Evolutionary conservation across 64 coral and sea anemone species (phyloP), one percentile per base, ranked within the genome.

Genomic region (Montipora cactus): DNA sequence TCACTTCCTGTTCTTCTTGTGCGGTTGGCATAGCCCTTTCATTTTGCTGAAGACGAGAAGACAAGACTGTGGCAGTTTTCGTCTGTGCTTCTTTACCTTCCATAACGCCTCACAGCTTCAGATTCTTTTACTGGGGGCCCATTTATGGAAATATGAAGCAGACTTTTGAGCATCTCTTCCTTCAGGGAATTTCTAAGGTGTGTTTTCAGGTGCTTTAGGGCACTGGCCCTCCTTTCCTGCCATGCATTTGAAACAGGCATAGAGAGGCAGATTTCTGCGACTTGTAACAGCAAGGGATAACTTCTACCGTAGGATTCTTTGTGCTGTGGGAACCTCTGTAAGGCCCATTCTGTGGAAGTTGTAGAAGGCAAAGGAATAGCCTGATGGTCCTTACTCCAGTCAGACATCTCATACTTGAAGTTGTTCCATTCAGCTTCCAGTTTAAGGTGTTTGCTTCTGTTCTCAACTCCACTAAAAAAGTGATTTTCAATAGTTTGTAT

Each of bases 181-280:
- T 90, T 90, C 77, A 80, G 89, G 59, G 76, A 52, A 80, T 90
- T 90, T 90, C 89, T 90, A 18, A 71, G 89, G 59, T 44, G 76
- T 80, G 89, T 80, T 80, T 90, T 80, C 51, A 80, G 76, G 76
- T 19, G 59, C 89, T 90, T 90, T 70, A 80, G 89, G 89, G 89
- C 89, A 90, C 89, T 90, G 59, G 77, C 59, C 58, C 77, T 11
- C 88, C 55, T 79, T 90, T 90, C 88, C 87, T 53, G 87, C 87
- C 87, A 78, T 89, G 87, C 87, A 89, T 89, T 89, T 61, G 87
- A 89, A 89, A 90, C 88, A 80, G 75, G 88, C 88, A 90, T 90
- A 90, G 88, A 90, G 88, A 80, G 88, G 88, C 75, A 90, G 88
- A 79, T 90, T 68, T 90, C 88, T 79, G 88, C 76, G 25, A 5